Base-by-base conservation (phyloP, 2,888 invertebrate species). In the Lepidocyrtinus sp. region DNA sequence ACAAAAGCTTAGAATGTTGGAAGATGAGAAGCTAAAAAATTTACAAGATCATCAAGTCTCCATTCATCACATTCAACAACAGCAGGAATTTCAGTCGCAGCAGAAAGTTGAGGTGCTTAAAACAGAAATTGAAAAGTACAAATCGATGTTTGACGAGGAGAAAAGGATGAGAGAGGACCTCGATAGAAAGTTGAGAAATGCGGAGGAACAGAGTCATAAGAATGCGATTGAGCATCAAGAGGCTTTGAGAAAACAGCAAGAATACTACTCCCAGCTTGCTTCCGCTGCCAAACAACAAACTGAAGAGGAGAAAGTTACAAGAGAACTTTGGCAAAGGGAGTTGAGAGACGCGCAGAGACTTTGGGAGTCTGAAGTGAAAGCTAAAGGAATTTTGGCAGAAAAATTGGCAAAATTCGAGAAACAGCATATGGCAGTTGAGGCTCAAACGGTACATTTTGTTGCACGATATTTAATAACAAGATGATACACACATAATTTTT, bases 321-420 rank as follows among this genome's bases (percentile, higher is more conserved):
- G 26, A 17, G 82, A 82, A 12, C 5, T 79, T 5, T 68, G 68
- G 27, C 78, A 78, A 61, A 67, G 78, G 22, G 75, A 82, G 27
- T 26, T 82, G 15, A 63, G 24, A 12, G 82, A 82, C 26, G 63
- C 78, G 19, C 63, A 82, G 22, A 36, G 61, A 19, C 36, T 73
- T 22, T 79, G 82, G 78, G 79, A 82, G 21, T 64, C 70, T 12
- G 82, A 79, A 63, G 76, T 80, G 45, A 82, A 80, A 71, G 82
- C 82, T 0, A 82, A 82, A 36, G 82, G 79, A 21, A 59, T 75
- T 1, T 59, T 82, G 1, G 82, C 75, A 1, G 79, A 79, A 22
- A 79, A 82, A 72, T 67, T 82, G 63, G 75, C 75, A 25, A 82
- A 75, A 36, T 76, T 68, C 70, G 82, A 82, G 61, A 64, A 75